Conservation (phyloP, 2,888 invertebrate species). For the Elegia similella region DNA sequence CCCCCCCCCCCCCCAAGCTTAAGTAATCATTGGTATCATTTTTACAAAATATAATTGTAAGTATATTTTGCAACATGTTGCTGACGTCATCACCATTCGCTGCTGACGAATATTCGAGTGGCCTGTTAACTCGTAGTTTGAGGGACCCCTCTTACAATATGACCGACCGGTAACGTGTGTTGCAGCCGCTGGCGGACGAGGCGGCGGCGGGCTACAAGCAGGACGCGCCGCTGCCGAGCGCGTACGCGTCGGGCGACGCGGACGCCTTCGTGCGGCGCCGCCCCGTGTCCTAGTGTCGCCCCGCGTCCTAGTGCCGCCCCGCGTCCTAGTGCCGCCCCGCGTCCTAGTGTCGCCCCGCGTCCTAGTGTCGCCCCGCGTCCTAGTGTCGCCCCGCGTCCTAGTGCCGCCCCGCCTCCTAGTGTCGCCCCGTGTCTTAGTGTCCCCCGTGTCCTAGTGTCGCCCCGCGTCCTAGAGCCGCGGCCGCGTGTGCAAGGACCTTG, state of each 20-base stretch:
- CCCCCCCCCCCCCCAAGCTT: no score
- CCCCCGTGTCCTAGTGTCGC: constrained; percentile 55
- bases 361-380: constrained; percentile 56
- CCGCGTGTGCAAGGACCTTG: not conserved
- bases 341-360: constrained; percentile 55
- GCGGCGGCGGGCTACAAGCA: constrained; percentile 72
- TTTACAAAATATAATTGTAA: no score
- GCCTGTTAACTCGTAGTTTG: no score
- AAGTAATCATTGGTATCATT: no score
- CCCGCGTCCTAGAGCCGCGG: constrained; percentile 48
- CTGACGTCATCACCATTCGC: no score
- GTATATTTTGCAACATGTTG: no score
- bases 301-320: constrained; percentile 47
- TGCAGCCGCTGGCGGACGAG: constrained; percentile 84
- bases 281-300: constrained; percentile 47
- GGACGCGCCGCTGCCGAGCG: constrained; percentile 65
- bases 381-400: constrained; percentile 60
- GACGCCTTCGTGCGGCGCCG: constrained; percentile 73
- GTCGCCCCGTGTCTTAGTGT: constrained; percentile 59
- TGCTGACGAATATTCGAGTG: no score
- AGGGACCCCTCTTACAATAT: no score
- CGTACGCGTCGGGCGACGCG: constrained; percentile 70
- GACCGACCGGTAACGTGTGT: no score
- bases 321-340: constrained; percentile 56
- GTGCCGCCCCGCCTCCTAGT: constrained; percentile 56